Evolutionary conservation across 1,140 invertebrate species (phyloP).

Genomic region (Dreissena polymorpha): DNA sequence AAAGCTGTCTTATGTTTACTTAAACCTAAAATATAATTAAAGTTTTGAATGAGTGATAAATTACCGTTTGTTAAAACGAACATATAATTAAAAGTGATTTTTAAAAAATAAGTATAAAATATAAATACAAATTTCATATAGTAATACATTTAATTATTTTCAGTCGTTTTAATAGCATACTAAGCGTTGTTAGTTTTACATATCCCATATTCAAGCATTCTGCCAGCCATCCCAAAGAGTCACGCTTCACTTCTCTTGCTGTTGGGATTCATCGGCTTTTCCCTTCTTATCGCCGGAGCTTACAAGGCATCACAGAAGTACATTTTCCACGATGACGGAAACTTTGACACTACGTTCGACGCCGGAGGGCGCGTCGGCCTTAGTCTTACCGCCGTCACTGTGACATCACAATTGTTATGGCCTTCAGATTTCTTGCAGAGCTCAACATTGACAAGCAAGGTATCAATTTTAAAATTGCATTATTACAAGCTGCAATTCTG

Average conservation of each 20-base stretch:
- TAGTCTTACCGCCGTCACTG: conserved; percentile 65
- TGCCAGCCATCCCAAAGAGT: conserved; percentile 26
- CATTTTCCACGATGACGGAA: conserved; percentile 69
- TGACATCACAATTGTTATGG: conserved; percentile 66
- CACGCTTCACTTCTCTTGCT: conserved; percentile 57
- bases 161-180: too few relatives aligned
- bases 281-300: conserved; percentile 63
- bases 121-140: too few relatives aligned
- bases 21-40: too few relatives aligned
- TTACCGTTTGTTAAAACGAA: too few relatives aligned
- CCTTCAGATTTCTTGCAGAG: conserved; percentile 64
- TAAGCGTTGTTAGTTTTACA: too few relatives aligned
- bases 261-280: conserved; percentile 68
- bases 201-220: not conserved
- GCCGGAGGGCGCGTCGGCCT: conserved; percentile 71
- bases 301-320: conserved; percentile 69
- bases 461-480: not conserved
- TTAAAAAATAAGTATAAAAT: too few relatives aligned
- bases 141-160: too few relatives aligned
- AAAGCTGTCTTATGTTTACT: too few relatives aligned
- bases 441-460: conserved; percentile 66
- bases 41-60: too few relatives aligned
- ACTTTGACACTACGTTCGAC: conserved; percentile 76
- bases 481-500: too few relatives aligned
- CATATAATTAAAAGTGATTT: too few relatives aligned